Evolutionary conservation across 2,113 vertebrate genomes (phyloP), one percentile per base, ranked within the genome.

Genomic region (Sorex araneus): DNA sequence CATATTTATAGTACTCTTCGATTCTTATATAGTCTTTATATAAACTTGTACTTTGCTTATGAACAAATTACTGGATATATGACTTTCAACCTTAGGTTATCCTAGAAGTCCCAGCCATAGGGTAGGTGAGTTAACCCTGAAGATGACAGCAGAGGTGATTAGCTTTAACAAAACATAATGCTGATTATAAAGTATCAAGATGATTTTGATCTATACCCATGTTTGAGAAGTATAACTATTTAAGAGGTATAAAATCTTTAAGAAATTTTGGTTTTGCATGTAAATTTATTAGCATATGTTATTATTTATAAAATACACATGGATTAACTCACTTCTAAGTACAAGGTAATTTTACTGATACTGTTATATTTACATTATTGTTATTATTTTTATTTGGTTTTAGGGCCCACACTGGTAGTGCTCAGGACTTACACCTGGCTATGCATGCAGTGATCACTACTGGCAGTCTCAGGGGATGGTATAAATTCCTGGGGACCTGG

Each of bases 101-200:
- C 28, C n/a, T 87, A 60, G 18, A 60, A 21, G 57, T 23, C 8
- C 6, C 27, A 32, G 43, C 30, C 27, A 11, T 11, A 3, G 8
- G 40, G 16, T 0, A 74, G 63, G 77, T 27, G 63, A 73, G 19
- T 16, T 25, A 32, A 32, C 21, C 85, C 69, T 13, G 3, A 70
- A 43, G 47, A n/a, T 77, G 28, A 63, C 18, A 50, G 2, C n/a
- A 80, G 71, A 84, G 34, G 36, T 50, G 21, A 66, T 75, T 57
- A 47, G 15, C 50, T 96, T 95, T 25, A 83, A 63, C 10, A 54
- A 88, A 93, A 83, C 28, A 40, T 69, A 71, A 60, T 10, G 5
- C 8, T 79, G 1, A 34, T 73, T 90, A 63, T 32, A 13, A 57
- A 66, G 30, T 75, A n/a, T 78, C 18, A 27, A 66, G 63, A 50